Base-by-base conservation (phyloP, 2,113 vertebrate genomes). In the Oncorhynchus masou region DNA sequence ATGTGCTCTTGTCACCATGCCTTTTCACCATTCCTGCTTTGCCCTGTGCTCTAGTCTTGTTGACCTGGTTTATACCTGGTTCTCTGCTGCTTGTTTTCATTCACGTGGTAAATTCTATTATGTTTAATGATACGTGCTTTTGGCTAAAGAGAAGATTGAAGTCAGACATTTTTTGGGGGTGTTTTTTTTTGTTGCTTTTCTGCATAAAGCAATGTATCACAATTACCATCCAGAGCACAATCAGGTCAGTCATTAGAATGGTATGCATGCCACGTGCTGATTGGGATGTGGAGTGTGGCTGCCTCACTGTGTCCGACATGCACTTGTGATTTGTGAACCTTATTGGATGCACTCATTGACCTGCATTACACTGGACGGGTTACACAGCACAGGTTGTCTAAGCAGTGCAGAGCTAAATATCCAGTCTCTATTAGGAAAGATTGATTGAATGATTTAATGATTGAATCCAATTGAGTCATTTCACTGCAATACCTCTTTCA, bases 11-110 rank as follows among this genome's bases (percentile, higher is more conserved):
- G 39, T 45, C 9, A 12, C 39, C 39, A 45, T 45, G 39, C 39
- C 39, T 45, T 79, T 73, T 78, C 74, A 74, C 74, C 76, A 70
- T 70, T 75, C 76, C 75, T 84, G 87, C 85, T 81, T 83, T 81
- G 79, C 75, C 68, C 74, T 39, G 2, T n/a, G 22, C 49, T 39
- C 48, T 12, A 8, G 11, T 5, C 7, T 49, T 49, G 48, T 12
- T 16, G 70, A n/a, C 51, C 39, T 45, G 2, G 39, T 45, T 45
- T 45, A 19, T 62, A 16, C 31, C 59, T 13, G 59, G 13, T 8
- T 62, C 13, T n/a, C 59, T 62, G 1, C 9, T 20, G 59, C n/a
- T 62, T 22, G n/a, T 62, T 62, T 62, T 62, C 8, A 62, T 9
- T 11, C 39, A 3, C 8, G 2, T 45, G 9, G 9, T 45, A 45